These are phyloP conservation scores for Melanostoma scalare DNA, from an alignment of 2,888 invertebrate species.

Conservation along the genomic window DNA sequence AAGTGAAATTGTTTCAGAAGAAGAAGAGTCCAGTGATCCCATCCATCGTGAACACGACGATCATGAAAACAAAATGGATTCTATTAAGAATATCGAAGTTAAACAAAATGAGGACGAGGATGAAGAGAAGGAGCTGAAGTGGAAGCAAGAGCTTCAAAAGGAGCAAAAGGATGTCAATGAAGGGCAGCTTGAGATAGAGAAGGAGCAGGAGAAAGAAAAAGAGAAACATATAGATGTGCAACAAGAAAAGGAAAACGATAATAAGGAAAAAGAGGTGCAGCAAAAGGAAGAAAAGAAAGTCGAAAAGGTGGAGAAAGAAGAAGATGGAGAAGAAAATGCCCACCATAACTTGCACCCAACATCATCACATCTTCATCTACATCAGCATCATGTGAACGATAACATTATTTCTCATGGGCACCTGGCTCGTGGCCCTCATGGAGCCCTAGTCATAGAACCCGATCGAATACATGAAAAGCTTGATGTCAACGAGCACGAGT, in stretches of 20 bases:
- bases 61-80: too few species aligned
- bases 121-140: too few species aligned
- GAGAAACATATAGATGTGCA: too few species aligned
- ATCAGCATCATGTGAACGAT: slow-evolving; percentile 67
- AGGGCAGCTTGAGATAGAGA: too few species aligned
- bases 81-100: too few species aligned
- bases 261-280: too few species aligned
- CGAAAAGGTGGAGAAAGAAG: not conserved
- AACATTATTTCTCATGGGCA: slow-evolving; percentile 78
- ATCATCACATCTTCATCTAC: slow-evolving; percentile 37
- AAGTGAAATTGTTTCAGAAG: not conserved
- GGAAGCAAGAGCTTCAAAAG: too few species aligned
- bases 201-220: too few species aligned
- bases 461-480: slow-evolving; percentile 82
- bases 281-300: not conserved
- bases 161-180: too few species aligned
- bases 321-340: not conserved
- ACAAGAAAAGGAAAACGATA: too few species aligned
- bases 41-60: not conserved
- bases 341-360: slow-evolving; percentile 36
- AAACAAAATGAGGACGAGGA: too few species aligned
- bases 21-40: not conserved
- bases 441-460: slow-evolving; percentile 83
- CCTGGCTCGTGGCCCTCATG: slow-evolving; percentile 84
- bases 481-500: slow-evolving; percentile 84